These are phyloP conservation scores for Theristicus caerulescens DNA, from an alignment of 2,113 vertebrate species.

Conservation along the genomic window DNA sequence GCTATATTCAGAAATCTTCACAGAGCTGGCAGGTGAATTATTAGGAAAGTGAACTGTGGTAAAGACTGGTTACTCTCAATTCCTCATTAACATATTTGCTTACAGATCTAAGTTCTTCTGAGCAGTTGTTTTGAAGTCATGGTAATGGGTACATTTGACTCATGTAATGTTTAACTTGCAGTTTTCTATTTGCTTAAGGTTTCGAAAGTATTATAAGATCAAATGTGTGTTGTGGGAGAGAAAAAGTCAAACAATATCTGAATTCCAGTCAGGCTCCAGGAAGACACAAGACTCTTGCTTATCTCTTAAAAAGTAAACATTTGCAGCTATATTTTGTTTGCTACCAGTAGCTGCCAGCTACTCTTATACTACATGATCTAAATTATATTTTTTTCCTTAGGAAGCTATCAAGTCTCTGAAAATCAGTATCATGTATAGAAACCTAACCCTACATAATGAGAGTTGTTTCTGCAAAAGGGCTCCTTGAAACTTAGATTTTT, in stretches of 20 bases:
- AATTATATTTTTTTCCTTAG: background rate
- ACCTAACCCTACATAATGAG: background rate
- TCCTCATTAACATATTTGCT: background rate
- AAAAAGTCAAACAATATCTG: conserved; percentile 29
- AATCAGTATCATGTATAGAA: background rate
- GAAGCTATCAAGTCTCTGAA: background rate
- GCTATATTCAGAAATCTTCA: background rate
- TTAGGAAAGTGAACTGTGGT: background rate
- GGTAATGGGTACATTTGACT: background rate
- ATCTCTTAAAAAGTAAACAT: conserved; percentile 33
- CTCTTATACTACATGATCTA: background rate
- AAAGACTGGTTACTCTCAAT: background rate
- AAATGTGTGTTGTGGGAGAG: background rate
- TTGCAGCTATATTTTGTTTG: background rate
- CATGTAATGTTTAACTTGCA: conserved; percentile 7
- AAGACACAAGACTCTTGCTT: conserved; percentile 25
- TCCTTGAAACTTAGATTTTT: background rate
- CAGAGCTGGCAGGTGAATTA: background rate
- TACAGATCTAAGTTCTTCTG: background rate
- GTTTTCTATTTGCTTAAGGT: conserved; percentile 37
- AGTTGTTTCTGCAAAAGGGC: background rate
- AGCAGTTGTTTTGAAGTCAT: conserved; percentile 4
- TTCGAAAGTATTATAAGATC: background rate
- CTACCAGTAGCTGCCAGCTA: background rate
- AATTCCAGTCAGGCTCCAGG: background rate